Evolutionary conservation across 35 echinoderm and acorn worm species (phyloP).

Genomic region (Ophiothrix spiculata): DNA sequence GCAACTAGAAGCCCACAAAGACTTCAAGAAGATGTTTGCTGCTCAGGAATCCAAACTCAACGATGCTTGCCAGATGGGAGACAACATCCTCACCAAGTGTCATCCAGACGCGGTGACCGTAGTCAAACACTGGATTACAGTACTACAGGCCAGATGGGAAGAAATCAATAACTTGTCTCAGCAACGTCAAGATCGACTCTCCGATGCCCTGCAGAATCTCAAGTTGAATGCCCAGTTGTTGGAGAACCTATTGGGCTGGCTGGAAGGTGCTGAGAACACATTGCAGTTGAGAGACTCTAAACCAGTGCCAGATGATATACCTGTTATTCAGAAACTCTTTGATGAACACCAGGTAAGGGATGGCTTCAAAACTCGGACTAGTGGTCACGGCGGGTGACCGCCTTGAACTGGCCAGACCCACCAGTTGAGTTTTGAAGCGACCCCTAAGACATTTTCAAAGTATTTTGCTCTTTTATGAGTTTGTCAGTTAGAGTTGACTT

Average conservation of each 20-base stretch:
- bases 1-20: slow-evolving; percentile 83
- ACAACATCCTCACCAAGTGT: slow-evolving; percentile 85
- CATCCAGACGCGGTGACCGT: slow-evolving; percentile 91
- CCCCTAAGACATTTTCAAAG: too few relatives aligned
- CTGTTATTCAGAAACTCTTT: slow-evolving; percentile 59
- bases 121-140: slow-evolving; percentile 92
- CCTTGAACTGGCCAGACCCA: too few relatives aligned
- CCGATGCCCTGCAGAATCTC: slow-evolving; percentile 71
- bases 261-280: slow-evolving; percentile 71
- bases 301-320: slow-evolving; percentile 71
- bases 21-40: slow-evolving; percentile 66
- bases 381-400: too few relatives aligned
- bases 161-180: slow-evolving; percentile 81
- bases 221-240: slow-evolving; percentile 68
- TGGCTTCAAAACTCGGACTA: background rate
- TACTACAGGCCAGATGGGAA: slow-evolving; percentile 93
- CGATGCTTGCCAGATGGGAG: slow-evolving; percentile 76
- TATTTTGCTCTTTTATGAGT: too few relatives aligned
- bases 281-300: slow-evolving; percentile 60
- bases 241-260: slow-evolving; percentile 74
- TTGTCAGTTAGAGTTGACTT: too few relatives aligned
- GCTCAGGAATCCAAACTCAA: slow-evolving; percentile 66
- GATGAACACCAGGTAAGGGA: slow-evolving; percentile 86
- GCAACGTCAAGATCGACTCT: slow-evolving; percentile 57
- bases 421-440: too few relatives aligned